Evolutionary conservation across 2,113 vertebrate genomes (phyloP), one percentile per base, ranked within the genome.

Genomic region (Thunnus thynnus): DNA sequence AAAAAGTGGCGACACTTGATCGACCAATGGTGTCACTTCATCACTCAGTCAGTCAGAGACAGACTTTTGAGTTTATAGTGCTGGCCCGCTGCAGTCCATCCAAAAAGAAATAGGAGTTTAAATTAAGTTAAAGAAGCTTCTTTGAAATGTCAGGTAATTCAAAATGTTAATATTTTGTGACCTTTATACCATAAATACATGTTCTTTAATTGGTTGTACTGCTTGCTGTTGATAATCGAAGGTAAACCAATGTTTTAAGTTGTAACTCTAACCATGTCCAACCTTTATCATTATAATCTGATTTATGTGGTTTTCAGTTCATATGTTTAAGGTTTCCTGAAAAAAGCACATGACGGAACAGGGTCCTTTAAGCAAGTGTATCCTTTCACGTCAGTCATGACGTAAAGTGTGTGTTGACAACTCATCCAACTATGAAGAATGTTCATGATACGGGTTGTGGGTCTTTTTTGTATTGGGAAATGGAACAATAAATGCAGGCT

Each of bases 251-350:
- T 46, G 30, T n/a, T 57, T 55, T 8, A 22, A 32, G 5, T 66
- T 76, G 22, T 14, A 58, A 64, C 57, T 67, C 13, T 30, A 47
- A 54, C 57, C n/a, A 17, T 50, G 36, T 62, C 32, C 54, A 50
- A 61, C 9, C 61, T 74, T 67, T 3, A 6, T 67, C 70, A 58
- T 74, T n/a, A 17, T 65, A 66, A 78, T 77, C 69, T 72, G 66
- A 75, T 78, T 80, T 32, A 60, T 81, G 22, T 22, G 22, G 22
- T 22, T 22, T 22, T 22, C 22, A 22, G 22, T 22, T 22, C 22
- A 22, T 22, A 22, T 22, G 22, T 22, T 22, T 22, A 22, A 22
- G 22, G 22, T 22, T 76, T 72, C 17, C 52, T 16, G 16, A 76
- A 50, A 55, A 12, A 16, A 22, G 12, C 9, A 41, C 27, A 64